Conservation (phyloP, 1,140 invertebrate species). For the Neelides sp. region DNA sequence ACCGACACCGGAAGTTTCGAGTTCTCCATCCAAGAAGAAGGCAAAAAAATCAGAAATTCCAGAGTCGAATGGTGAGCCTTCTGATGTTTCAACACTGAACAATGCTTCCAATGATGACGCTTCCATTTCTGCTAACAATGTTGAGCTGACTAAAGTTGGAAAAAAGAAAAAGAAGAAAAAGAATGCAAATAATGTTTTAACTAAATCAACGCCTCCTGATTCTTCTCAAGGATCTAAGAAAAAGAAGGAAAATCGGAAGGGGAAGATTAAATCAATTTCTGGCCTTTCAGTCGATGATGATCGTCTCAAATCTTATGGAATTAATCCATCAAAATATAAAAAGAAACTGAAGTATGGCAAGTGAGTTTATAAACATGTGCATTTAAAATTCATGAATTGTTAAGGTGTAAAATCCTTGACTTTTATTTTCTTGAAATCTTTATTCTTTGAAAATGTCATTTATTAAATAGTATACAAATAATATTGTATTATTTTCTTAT, state of each 20-base stretch:
- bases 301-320: slow-evolving; percentile 71
- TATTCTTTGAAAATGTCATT: too few relatives aligned
- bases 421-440: too few relatives aligned
- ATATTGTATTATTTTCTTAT: too few relatives aligned
- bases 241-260: slow-evolving; percentile 12
- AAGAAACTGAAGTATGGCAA: slow-evolving; percentile 49
- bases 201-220: background rate
- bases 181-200: slow-evolving; percentile 24
- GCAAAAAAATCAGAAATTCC: slow-evolving; percentile 8
- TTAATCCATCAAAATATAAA: slow-evolving; percentile 81
- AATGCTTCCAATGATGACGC: slow-evolving; percentile 11
- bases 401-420: too few relatives aligned
- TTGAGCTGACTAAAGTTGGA: slow-evolving; percentile 21
- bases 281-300: slow-evolving; percentile 48
- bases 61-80: slow-evolving; percentile 11
- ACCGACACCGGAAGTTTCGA: too few relatives aligned
- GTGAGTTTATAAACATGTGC: slow-evolving; percentile 30
- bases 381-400: too few relatives aligned
- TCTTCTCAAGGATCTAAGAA: slow-evolving; percentile 4
- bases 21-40: background rate
- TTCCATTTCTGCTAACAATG: background rate
- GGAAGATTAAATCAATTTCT: slow-evolving; percentile 3
- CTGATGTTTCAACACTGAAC: slow-evolving; percentile 5
- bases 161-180: slow-evolving; percentile 31
- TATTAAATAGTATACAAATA: too few relatives aligned